Percentiles rank a stretch among this genome's conserved stretches.
Conservation (phyloP, 2,888 invertebrate species). For the Phymatocera aterrima region DNA sequence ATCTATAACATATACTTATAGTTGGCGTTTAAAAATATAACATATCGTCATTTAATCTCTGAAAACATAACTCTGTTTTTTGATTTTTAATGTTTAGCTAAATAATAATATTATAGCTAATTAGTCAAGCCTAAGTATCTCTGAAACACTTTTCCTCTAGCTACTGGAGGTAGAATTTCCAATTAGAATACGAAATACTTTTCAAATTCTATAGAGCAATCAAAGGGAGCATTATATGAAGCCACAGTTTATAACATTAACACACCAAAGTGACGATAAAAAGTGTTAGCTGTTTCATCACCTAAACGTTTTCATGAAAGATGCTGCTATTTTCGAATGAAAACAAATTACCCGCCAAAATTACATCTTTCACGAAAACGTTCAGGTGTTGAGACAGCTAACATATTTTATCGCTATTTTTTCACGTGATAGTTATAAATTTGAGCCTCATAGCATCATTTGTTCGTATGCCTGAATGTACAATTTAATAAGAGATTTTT, state of each 20-base stretch:
- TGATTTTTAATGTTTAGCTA: neutral
- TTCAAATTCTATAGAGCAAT: constrained; percentile 6
- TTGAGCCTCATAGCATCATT: constrained; percentile 5
- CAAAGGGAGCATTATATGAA: constrained; percentile 2
- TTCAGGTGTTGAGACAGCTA: too few species aligned
- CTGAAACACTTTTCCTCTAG: neutral
- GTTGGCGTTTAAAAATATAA: neutral
- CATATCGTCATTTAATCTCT: constrained; percentile 5
- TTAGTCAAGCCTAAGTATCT: constrained; percentile 6
- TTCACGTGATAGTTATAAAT: too few species aligned
- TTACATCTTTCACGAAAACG: too few species aligned
- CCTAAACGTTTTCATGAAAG: too few species aligned
- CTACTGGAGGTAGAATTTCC: neutral
- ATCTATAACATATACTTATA: neutral
- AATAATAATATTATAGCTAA: neutral
- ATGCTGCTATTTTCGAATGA: too few species aligned
- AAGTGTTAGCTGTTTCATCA: too few species aligned
- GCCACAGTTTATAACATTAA: too few species aligned
- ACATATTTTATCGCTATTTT: too few species aligned
- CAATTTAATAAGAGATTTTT: constrained; percentile 33
- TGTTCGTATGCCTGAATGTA: constrained; percentile 36
- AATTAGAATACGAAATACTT: constrained; percentile 2
- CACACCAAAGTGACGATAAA: too few species aligned
- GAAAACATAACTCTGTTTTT: constrained; percentile 26
- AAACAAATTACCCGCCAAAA: too few species aligned